Evolutionary conservation across 2,113 vertebrate genomes (phyloP).

Genomic region (Esox niger): DNA sequence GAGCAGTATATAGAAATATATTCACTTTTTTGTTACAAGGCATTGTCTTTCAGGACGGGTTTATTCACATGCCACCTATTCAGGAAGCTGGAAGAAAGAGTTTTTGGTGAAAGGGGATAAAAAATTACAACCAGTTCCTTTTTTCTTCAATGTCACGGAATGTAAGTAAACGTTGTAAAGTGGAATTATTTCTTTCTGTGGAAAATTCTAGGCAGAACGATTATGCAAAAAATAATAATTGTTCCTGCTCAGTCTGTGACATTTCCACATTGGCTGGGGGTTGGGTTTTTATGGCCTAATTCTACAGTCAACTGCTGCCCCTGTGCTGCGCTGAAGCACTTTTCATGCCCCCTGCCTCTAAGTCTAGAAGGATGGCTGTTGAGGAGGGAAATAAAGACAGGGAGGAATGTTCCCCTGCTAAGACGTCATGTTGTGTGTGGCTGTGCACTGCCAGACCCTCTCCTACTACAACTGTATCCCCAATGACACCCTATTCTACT

Average conservation of each 20-base stretch:
- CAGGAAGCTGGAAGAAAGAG: not conserved
- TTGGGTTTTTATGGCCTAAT: slow-evolving; percentile 50
- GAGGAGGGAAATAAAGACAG: slow-evolving; percentile 42
- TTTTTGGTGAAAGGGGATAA: slow-evolving; percentile 43
- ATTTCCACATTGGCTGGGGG: slow-evolving; percentile 53
- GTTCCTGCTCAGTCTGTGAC: slow-evolving; percentile 54
- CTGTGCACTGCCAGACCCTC: slow-evolving; percentile 49
- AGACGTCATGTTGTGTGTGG: slow-evolving; percentile 65
- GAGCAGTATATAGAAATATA: not conserved
- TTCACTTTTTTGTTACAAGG: not conserved
- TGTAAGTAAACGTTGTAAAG: slow-evolving; percentile 29
- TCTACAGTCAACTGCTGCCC: slow-evolving; percentile 55
- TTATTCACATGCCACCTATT: slow-evolving; percentile 29
- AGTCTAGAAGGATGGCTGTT: slow-evolving; percentile 60
- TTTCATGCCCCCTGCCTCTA: slow-evolving; percentile 51
- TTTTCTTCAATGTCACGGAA: slow-evolving; percentile 25
- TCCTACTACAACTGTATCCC: slow-evolving; percentile 29
- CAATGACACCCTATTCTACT: too few relatives aligned
- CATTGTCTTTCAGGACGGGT: not conserved
- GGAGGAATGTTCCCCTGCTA: slow-evolving; percentile 67
- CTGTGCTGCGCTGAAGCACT: slow-evolving; percentile 45
- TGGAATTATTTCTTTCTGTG: slow-evolving; percentile 60
- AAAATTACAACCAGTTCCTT: not conserved
- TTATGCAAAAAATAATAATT: slow-evolving; percentile 34
- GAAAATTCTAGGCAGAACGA: slow-evolving; percentile 53